These are phyloP conservation scores for Schrankia costaestrigalis DNA, from an alignment of 2,888 invertebrate species.

Conservation along the genomic window DNA sequence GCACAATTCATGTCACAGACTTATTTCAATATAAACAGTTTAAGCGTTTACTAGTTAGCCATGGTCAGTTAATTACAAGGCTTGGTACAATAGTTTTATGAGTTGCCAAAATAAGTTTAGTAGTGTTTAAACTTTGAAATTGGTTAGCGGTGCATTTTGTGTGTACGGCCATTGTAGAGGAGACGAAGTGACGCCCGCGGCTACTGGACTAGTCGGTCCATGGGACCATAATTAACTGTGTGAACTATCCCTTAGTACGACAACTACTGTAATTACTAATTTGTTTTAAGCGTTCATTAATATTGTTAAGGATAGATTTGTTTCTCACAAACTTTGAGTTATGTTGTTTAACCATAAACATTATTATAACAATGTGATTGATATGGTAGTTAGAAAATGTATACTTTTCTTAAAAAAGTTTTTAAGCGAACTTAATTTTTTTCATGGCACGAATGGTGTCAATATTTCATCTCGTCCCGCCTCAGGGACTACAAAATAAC, in stretches of 20 bases:
- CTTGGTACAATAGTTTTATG: conserved; percentile 72
- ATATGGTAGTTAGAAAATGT: too few species aligned
- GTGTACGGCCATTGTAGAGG: conserved; percentile 40
- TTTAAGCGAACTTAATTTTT: too few species aligned
- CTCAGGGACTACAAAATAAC: too few species aligned
- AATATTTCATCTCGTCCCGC: too few species aligned
- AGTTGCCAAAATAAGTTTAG: conserved; percentile 73
- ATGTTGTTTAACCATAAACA: too few species aligned
- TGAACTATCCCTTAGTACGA: conserved; percentile 63
- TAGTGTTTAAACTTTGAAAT: conserved; percentile 70
- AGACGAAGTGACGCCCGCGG: conserved; percentile 54
- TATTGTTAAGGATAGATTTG: conserved; percentile 40
- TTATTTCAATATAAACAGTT: too few species aligned
- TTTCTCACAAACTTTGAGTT: background rate
- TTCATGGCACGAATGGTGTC: too few species aligned
- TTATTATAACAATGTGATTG: too few species aligned
- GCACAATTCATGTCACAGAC: too few species aligned
- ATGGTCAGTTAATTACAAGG: too few species aligned
- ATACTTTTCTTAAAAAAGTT: too few species aligned
- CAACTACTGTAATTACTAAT: conserved; percentile 64
- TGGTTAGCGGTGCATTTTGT: conserved; percentile 73
- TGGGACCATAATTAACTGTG: conserved; percentile 73
- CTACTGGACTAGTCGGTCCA: conserved; percentile 43
- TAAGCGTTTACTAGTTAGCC: too few species aligned
- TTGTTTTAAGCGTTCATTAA: conserved; percentile 63